phyloP scores from a whole-genome alignment of 2,113 vertebrate species.

The Sialia sialis region DNA sequence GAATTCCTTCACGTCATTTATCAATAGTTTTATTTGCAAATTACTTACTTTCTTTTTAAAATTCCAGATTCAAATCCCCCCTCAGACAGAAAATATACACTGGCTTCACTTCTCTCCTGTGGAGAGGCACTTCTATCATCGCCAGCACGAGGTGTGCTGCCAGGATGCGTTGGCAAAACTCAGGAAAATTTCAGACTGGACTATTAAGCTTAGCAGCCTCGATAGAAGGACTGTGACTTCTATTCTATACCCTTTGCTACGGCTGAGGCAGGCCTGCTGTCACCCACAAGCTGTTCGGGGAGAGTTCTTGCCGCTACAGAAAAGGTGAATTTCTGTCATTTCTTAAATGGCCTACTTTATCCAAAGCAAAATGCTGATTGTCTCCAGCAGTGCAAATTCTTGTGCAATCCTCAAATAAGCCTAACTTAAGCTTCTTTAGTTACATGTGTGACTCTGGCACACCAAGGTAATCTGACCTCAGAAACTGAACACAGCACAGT shows the following conservation, averaged over 20 bases:
- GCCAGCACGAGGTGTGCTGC: constrained; percentile 97
- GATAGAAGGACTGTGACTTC: constrained; percentile 92
- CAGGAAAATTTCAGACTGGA: constrained; percentile 96
- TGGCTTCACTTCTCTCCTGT: constrained; percentile 97
- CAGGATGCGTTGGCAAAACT: constrained; percentile 92
- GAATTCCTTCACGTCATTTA: neutral
- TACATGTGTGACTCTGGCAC: neutral
- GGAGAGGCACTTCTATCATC: constrained; percentile 97
- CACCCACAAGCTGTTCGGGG: constrained; percentile 97
- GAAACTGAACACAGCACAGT: neutral
- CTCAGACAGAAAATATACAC: constrained; percentile 93
- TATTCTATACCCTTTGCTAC: constrained; percentile 89
- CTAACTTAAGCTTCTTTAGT: neutral
- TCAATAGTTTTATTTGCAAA: neutral
- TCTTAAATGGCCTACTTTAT: neutral
- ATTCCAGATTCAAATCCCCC: constrained; percentile 92
- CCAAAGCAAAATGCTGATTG: neutral
- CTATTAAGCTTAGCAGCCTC: constrained; percentile 89
- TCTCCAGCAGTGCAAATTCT: neutral
- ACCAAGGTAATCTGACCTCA: neutral
- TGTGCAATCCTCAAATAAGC: neutral
- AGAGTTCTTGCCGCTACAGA: constrained; percentile 96
- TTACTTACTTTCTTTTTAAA: neutral
- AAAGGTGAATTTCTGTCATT: constrained; percentile 79
- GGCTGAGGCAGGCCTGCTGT: constrained; percentile 96